Conservation (phyloP, 2,888 invertebrate genomes). For the Hermodice carunculata region DNA sequence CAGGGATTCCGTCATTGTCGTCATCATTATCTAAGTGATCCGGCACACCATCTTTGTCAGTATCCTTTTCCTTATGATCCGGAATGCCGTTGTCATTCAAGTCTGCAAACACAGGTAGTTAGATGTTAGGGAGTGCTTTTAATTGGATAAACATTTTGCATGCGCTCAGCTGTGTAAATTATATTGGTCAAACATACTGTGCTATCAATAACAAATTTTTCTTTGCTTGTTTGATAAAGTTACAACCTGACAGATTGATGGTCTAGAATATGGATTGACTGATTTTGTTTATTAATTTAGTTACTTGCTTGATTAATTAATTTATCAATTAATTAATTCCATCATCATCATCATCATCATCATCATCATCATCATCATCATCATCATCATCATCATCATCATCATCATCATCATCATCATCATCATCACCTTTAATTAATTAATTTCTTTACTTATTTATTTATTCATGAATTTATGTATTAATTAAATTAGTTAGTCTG, state of each 20-base stretch:
- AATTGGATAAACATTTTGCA: too few relatives aligned
- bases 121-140: too few relatives aligned
- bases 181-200: too few relatives aligned
- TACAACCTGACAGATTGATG: too few relatives aligned
- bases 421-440: constrained; percentile 4
- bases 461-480: too few relatives aligned
- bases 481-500: too few relatives aligned
- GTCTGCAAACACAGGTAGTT: constrained; percentile 33
- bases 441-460: too few relatives aligned
- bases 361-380: constrained; percentile 24
- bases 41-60: constrained; percentile 31
- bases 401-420: constrained; percentile 19
- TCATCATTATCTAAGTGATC: constrained; percentile 36
- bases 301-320: not conserved
- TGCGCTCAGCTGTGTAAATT: too few relatives aligned
- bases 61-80: constrained; percentile 38
- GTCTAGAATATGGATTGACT: too few relatives aligned
- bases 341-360: constrained; percentile 32
- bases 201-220: too few relatives aligned
- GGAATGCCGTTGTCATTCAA: constrained; percentile 50
- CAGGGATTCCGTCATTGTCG: constrained; percentile 61
- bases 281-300: too few relatives aligned
- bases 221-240: too few relatives aligned
- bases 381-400: constrained; percentile 10
- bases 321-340: constrained; percentile 30